Evolutionary conservation across 2,113 vertebrate species (phyloP).

Genomic region (Paramormyrops kingsleyae): DNA sequence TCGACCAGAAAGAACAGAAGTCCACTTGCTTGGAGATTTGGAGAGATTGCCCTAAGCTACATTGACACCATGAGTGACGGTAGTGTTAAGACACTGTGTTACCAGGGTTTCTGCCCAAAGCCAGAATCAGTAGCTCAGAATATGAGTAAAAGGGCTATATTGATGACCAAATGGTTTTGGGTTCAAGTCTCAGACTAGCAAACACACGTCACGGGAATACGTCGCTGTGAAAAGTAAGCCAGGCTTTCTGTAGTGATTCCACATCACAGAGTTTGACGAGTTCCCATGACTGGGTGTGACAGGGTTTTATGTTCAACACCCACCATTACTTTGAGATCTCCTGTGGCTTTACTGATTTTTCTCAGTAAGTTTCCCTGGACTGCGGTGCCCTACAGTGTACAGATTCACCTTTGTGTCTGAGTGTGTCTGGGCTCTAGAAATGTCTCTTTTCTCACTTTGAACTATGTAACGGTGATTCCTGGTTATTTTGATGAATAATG

Average conservation of each 20-base stretch:
- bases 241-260: neutral
- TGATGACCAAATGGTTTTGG: neutral
- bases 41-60: neutral
- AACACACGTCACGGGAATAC: neutral
- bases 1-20: neutral
- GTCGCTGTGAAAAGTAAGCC: neutral
- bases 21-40: neutral
- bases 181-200: neutral
- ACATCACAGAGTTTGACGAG: neutral
- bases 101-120: neutral
- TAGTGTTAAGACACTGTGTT: neutral
- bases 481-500: neutral
- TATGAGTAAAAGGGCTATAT: neutral
- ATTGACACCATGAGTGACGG: neutral
- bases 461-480: neutral
- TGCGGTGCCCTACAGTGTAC: neutral
- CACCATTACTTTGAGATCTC: neutral
- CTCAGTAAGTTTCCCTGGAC: neutral
- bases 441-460: neutral
- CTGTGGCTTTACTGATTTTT: neutral
- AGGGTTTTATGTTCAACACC: neutral
- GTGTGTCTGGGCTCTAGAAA: neutral
- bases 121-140: neutral
- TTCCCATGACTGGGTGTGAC: neutral
- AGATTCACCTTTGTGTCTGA: neutral